Evolutionary conservation across 2,888 invertebrate genomes (phyloP).

Genomic region (Sphecodes monilicornis): DNA sequence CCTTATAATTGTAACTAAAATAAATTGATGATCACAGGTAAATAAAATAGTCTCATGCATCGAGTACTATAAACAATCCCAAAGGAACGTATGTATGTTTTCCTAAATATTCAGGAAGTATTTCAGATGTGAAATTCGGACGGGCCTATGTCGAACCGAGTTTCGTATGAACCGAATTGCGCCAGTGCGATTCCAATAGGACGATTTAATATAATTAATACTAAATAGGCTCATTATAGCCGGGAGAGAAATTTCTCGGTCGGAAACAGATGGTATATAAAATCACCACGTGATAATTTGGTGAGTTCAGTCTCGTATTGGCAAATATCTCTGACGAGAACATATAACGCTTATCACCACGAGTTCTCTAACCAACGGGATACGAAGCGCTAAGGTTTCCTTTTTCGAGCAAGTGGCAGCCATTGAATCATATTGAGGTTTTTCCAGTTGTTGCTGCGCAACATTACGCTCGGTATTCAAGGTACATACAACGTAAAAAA

Average conservation of each 20-base stretch:
- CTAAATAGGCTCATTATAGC: too few species aligned
- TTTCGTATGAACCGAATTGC: not conserved
- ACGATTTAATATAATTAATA: conserved; percentile 5
- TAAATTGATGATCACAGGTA: not conserved
- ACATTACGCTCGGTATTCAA: conserved; percentile 31
- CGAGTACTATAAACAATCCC: not conserved
- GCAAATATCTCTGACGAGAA: not conserved
- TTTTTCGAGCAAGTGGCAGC: conserved; percentile 45
- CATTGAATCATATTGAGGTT: conserved; percentile 53
- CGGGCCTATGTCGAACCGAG: not conserved
- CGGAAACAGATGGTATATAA: not conserved
- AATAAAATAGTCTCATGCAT: not conserved
- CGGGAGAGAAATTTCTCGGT: not conserved
- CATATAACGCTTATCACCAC: not conserved
- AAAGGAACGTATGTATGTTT: not conserved
- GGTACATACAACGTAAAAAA: conserved; percentile 31
- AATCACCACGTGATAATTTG: not conserved
- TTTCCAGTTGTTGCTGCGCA: conserved; percentile 47
- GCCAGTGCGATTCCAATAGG: conserved; percentile 5
- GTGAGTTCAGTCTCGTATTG: not conserved
- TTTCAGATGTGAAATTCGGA: not conserved
- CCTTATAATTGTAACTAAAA: not conserved
- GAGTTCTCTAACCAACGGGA: conserved; percentile 1
- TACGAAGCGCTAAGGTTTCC: conserved; percentile 16
- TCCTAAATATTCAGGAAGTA: not conserved